Evolutionary conservation across 1,140 invertebrate genomes (phyloP), one percentile per base, ranked within the genome.

Genomic region (Zaprionus gabonicus): DNA sequence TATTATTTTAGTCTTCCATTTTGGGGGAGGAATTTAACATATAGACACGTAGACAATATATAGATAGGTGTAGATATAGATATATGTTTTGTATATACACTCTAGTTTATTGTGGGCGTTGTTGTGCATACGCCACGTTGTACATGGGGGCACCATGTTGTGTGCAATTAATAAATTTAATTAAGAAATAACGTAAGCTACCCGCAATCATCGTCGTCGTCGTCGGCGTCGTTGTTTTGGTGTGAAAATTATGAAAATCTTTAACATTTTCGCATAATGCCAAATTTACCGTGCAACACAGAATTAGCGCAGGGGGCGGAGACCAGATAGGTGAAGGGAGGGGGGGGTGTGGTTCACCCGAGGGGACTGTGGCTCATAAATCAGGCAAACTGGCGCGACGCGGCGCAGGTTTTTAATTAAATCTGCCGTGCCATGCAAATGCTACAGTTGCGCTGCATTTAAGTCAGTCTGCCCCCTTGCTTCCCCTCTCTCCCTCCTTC

Each of bases 91-190:
- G 31, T 31, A 31, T 9, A 31, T 31, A 31, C 28, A 31, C 28
- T 7, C 2, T 51, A 4, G 17, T 27, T 49, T 75, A 78, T 62
- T 66, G 55, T 62, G 70, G 75, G 70, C 70, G 69, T 81, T 6
- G 71, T 51, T 10, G 38, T n/a, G 38, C 76, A 80, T 86, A 77
- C 77, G 83, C 82, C 73, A 59, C 76, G 80, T 82, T 83, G 77
- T 77, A 73, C 83, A 68, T 70, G 58, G 67, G 68, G 46, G 20
- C 46, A 20, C 46, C 85, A 80, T 85, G 85, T 80, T 90, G 82
- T 90, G 81, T 90, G 86, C 85, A 90, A 90, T 90, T 90, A 90
- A 90, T 90, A 90, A 90, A 90, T 91, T 90, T 90, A 90, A 90
- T 90, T 90, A 90, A 90, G 85, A 91, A 90, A 90, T 85, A 90